Evolutionary conservation across 2,797 vertebrate genomes (phyloP).

Genomic region (Falco concolor): DNA sequence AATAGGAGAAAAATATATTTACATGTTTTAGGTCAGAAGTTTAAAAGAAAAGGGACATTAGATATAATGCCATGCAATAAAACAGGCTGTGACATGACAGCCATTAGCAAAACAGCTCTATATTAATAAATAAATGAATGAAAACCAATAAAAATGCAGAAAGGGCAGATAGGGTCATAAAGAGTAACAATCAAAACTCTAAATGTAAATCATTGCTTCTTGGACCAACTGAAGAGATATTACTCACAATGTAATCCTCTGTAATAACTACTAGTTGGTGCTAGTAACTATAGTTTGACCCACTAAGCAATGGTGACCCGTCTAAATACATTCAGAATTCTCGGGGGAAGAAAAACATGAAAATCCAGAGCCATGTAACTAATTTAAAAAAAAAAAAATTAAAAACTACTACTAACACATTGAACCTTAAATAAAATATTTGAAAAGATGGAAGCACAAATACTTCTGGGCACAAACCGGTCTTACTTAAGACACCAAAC

Average conservation of each 20-base stretch:
- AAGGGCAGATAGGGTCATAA: slow-evolving; percentile 3
- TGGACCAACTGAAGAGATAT: neutral
- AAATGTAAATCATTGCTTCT: neutral
- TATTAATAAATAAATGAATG: neutral
- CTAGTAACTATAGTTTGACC: neutral
- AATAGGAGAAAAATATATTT: slow-evolving; percentile 11
- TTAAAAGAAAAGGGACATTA: slow-evolving; percentile 25
- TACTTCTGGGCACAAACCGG: neutral
- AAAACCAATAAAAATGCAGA: neutral
- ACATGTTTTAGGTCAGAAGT: neutral
- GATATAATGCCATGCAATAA: slow-evolving; percentile 8
- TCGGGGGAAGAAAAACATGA: neutral
- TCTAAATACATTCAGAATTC: neutral
- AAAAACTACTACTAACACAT: neutral
- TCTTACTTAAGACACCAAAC: neutral
- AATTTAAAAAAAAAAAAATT: neutral
- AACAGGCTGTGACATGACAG: slow-evolving; percentile 19
- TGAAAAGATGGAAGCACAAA: neutral
- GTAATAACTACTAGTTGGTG: neutral
- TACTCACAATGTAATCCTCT: neutral
- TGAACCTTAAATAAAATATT: neutral
- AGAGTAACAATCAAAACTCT: neutral
- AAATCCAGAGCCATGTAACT: neutral
- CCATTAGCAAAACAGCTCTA: slow-evolving; percentile 38
- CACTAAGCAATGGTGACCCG: neutral